Conservation (phyloP, 2,797 vertebrate species). For the Threskiornis aethiopicus region DNA sequence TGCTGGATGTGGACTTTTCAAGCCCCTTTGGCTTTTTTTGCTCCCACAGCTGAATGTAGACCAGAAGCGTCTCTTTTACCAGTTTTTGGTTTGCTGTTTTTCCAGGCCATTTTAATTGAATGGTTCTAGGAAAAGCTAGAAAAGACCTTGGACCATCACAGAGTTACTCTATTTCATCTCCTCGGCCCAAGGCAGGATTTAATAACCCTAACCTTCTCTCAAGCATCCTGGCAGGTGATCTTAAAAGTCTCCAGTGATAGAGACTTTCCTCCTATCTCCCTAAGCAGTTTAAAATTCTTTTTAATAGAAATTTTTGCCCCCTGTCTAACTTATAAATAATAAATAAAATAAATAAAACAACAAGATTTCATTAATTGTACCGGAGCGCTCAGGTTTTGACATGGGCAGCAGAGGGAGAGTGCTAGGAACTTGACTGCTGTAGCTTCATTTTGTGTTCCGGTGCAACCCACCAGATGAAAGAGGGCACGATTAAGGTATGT, state of each 20-base stretch:
- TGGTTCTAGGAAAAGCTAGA: background rate
- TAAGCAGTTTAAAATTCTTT: background rate
- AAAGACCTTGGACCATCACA: background rate
- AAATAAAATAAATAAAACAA: background rate
- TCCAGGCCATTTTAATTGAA: background rate
- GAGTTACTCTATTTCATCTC: background rate
- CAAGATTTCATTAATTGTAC: background rate
- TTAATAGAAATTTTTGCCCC: background rate
- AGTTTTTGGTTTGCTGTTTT: background rate
- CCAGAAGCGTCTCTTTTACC: background rate
- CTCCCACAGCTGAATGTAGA: background rate
- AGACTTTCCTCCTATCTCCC: background rate
- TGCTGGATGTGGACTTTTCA: background rate
- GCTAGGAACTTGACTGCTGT: background rate
- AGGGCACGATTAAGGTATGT: background rate
- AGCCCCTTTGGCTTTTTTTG: background rate
- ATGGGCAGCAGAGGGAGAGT: background rate
- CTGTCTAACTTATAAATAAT: background rate
- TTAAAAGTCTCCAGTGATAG: background rate
- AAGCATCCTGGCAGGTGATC: background rate
- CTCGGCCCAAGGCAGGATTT: background rate
- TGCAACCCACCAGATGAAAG: background rate
- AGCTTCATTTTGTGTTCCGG: background rate
- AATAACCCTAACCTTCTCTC: background rate
- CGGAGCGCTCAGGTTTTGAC: background rate